Base-by-base conservation (phyloP, 2,888 invertebrate genomes). In the Lapara coniferarum region DNA sequence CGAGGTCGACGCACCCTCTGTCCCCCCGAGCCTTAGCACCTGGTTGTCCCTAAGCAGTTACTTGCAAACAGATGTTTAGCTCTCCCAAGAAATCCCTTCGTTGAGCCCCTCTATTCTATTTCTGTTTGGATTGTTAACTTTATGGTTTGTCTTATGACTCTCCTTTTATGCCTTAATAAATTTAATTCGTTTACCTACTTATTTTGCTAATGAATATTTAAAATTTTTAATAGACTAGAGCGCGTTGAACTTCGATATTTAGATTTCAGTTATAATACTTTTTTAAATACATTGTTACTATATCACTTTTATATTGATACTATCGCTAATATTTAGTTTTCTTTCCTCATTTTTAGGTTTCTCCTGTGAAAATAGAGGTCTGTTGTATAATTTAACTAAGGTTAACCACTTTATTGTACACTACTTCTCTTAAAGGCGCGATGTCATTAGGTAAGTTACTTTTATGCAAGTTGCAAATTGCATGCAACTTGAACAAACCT, bases 1-100 rank as follows among this genome's bases (percentile, higher is more conserved):
- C 85, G 88, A 85, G 93, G 93, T 92, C 92, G 90, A 85, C 89
- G 92, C 90, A 89, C 91, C 92, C 90, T 90, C 80, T 81, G 80
- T 81, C 85, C 88, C 87, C 87, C 85, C 82, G 81, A 84, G 84
- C 83, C 85, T 87, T 85, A 84, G 83, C 92, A 93, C 92, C 92
- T 92, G 92, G 93, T 86, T 83, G 84, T 85, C 87, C 88, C 86
- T 79, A 78, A 80, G 80, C 78, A 78, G 79, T 84, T 80, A 84
- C 89, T 86, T 78, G 81, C 85, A 78, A 90, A 90, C 92, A 92
- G 90, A 92, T 92, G 90, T 87, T 87, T 80, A 75, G 76, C 78
- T 82, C 79, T 81, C 80, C 75, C 78, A 81, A 87, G 80, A 81
- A 85, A 85, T 83, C 84, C 76, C 67, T 67, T 53, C 70, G 67